Evolutionary conservation across 2,888 invertebrate genomes (phyloP).

Genomic region (Nemotelus nigrinus): DNA sequence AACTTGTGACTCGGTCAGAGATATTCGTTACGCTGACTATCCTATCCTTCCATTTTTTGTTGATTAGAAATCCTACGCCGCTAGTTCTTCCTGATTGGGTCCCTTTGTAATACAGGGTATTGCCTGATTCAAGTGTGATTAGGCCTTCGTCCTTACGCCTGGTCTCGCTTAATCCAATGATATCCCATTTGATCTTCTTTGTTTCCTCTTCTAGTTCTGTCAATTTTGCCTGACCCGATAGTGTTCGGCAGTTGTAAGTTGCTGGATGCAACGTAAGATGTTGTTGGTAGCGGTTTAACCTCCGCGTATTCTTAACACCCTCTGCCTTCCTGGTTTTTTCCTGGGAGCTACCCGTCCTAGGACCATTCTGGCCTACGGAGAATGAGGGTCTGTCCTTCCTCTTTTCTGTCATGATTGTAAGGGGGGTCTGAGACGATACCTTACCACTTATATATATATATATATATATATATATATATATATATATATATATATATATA

Average conservation of each 20-base stretch:
- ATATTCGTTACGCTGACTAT: not conserved
- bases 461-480: no score
- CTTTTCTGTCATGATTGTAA: not conserved
- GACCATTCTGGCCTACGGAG: not conserved
- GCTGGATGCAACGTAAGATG: not conserved
- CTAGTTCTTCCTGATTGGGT: slow-evolving; percentile 29
- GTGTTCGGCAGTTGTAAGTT: not conserved
- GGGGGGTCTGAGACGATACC: not conserved
- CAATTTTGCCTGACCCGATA: not conserved
- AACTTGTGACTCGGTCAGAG: not conserved
- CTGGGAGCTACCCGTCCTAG: not conserved
- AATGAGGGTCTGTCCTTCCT: not conserved
- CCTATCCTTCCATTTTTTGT: slow-evolving; percentile 11
- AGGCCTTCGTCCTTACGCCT: not conserved
- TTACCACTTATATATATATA: no score
- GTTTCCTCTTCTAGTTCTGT: not conserved
- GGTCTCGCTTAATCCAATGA: not conserved
- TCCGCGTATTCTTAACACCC: slow-evolving; percentile 10
- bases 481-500: no score
- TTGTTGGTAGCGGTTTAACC: not conserved
- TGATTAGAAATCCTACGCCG: not conserved
- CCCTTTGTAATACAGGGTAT: not conserved
- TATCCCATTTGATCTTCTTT: not conserved
- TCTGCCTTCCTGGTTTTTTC: slow-evolving; percentile 8
- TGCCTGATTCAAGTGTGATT: not conserved